Base-by-base conservation (phyloP, 2,888 invertebrate species). In the Nemoura dubitans region DNA sequence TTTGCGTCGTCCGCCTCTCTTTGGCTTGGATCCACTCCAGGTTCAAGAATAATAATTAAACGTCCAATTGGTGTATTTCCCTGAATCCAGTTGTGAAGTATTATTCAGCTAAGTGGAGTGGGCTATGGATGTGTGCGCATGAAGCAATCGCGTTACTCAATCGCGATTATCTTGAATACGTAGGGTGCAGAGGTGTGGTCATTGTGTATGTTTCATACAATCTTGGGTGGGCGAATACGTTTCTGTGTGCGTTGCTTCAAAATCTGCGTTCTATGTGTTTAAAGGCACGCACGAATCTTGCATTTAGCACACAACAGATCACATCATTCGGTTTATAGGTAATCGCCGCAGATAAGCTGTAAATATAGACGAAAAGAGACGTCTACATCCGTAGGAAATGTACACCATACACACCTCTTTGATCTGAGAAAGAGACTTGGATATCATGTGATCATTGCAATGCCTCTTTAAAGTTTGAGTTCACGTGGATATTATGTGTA, bases 1-100 rank as follows among this genome's bases (percentile, higher is more conserved):
- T 21, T 14, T 7, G 59, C 59, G 59, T 21, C 16, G 59, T 59
- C 59, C 59, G 14, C 59, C 59, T 59, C 59, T 59, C 16, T 21
- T 59, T 59, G 59, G 59, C 36, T 59, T 59, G 59, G 59, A 59
- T 21, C 59, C 59, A 59, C 59, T 59, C 59, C 59, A 59, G 59
- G 21, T 59, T 59, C 59, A 59, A 59, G 59, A 59, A 59, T 59
- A 59, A 59, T 59, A 59, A 59, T 59, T 59, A 59, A 59, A 59
- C 59, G 59, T 59, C 59, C 59, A 59, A 10, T 59, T 59, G 59
- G 59, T 59, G 59, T 59, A 21, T 59, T 59, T 59, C 21, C 59
- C 59, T 59, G 14, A 10, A 59, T 59, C 59, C 59, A 59, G 59
- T 59, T 59, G 59, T 59, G 21, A 59, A 59, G 59, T 21, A 59